Conservation (phyloP, 2,888 invertebrate genomes). For the Pomacea canaliculata region DNA sequence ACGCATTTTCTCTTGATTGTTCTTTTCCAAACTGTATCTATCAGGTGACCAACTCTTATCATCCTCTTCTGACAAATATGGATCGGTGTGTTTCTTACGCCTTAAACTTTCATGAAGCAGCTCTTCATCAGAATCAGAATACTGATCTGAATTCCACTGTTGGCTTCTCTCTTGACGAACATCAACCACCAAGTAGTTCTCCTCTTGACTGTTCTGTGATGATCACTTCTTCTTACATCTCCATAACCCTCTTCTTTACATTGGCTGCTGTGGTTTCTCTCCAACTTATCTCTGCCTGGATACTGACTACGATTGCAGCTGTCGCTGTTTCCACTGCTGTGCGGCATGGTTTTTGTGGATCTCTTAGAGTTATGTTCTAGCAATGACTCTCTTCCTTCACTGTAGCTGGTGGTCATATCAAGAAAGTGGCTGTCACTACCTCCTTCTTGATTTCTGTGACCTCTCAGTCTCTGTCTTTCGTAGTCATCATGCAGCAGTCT, state of each 20-base stretch:
- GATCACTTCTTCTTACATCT: not conserved
- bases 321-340: not conserved
- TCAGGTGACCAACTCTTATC: slow-evolving; percentile 14
- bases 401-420: not conserved
- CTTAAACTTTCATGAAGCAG: slow-evolving; percentile 15
- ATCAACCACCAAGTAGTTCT: slow-evolving; percentile 10
- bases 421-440: not conserved
- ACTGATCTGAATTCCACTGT: not conserved
- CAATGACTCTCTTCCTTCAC: not conserved
- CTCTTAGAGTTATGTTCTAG: not conserved
- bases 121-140: slow-evolving; percentile 25
- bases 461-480: slow-evolving; percentile 1
- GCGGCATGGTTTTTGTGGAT: not conserved
- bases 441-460: not conserved
- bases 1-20: not conserved
- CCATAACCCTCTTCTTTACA: not conserved
- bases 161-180: not conserved
- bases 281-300: not conserved
- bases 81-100: slow-evolving; percentile 3
- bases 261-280: not conserved
- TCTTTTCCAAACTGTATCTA: not conserved
- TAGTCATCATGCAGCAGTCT: not conserved
- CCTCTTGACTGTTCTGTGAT: not conserved
- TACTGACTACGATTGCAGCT: not conserved
- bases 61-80: not conserved